These are phyloP conservation scores for Limanda limanda DNA, from an alignment of 2,113 vertebrate species.

Conservation along the genomic window DNA sequence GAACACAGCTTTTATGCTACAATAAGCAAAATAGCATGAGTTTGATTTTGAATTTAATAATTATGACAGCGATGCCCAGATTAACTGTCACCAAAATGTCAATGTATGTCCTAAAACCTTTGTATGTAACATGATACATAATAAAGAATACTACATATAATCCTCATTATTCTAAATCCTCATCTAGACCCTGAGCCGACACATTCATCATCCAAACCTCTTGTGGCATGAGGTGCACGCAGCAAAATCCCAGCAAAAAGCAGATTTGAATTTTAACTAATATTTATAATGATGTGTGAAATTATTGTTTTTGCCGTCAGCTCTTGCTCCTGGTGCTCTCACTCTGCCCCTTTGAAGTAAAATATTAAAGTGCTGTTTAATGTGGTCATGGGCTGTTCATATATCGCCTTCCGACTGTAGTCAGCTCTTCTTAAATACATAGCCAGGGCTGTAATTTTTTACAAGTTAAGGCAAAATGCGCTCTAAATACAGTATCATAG, in stretches of 20 bases:
- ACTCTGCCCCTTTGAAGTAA: conserved; percentile 80
- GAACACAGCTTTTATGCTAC: too few relatives aligned
- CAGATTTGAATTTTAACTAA: conserved; percentile 76
- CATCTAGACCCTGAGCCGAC: conserved; percentile 15
- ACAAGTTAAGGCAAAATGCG: conserved; percentile 85
- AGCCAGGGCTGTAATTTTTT: conserved; percentile 83
- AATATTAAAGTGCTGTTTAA: conserved; percentile 84
- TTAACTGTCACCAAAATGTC: too few relatives aligned
- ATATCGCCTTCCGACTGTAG: conserved; percentile 74
- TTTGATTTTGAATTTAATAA: too few relatives aligned
- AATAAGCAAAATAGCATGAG: too few relatives aligned
- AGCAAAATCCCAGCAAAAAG: conserved; percentile 58
- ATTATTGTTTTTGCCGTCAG: conserved; percentile 81
- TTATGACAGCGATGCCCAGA: too few relatives aligned
- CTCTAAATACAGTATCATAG: conserved; percentile 85
- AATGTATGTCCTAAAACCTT: too few relatives aligned
- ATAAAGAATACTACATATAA: background rate
- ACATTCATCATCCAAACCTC: conserved; percentile 60
- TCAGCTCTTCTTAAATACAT: conserved; percentile 82
- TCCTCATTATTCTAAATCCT: too few relatives aligned
- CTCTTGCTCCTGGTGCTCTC: conserved; percentile 46
- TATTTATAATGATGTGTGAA: conserved; percentile 82
- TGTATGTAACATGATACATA: too few relatives aligned
- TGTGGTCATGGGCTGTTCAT: conserved; percentile 81
- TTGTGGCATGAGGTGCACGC: conserved; percentile 65